Evolutionary conservation across 2,888 invertebrate species (phyloP), one percentile per base, ranked within the genome.

Genomic region (Bombylius major): DNA sequence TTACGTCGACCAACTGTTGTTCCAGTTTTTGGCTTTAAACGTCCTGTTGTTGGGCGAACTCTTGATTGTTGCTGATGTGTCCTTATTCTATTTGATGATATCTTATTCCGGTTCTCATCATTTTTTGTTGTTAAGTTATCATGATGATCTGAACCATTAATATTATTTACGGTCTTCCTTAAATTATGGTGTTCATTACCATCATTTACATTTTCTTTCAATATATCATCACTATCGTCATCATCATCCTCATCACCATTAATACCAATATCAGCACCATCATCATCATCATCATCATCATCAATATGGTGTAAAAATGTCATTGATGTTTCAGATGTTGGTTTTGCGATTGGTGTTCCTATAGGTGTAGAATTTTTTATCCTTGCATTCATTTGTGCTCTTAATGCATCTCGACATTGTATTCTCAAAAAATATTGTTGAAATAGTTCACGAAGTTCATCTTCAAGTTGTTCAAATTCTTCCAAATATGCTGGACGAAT

Each of bases 401-500:
- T 93, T 53, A 99, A 76, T 56, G 90, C 91, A 62, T 91, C 86
- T 50, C 96, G 81, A 65, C 92, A 90, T 53, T 96, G 85, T 70
- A 92, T 86, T 55, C 93, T 84, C 53, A 87, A 77, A 62, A 97
- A 86, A 75, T 96, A 99, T 65, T 87, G 84, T 46, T 87, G 84
- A 75, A 95, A 96, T 31, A 95, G 77, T 60, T 81, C 77, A 65
- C 89, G 86, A 23, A 98, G 73, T 68, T 95, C 93, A 47, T 78
- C 76, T 73, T 99, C 97, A 54, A 93, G 78, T 51, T 86, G 83
- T 58, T 92, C 91, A 72, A 94, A 90, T 73, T 99, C 98, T 65
- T 95, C 93, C 80, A 97, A 86, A 71, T 96, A 98, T 0, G 95
- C 96, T 1, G 98, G 98, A 53, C 94, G 85, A 61, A 97, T 95